phyloP scores from a whole-genome alignment of 37 sponge, comb jelly and placozoan species.

The Diacarnus erythraeanus region DNA sequence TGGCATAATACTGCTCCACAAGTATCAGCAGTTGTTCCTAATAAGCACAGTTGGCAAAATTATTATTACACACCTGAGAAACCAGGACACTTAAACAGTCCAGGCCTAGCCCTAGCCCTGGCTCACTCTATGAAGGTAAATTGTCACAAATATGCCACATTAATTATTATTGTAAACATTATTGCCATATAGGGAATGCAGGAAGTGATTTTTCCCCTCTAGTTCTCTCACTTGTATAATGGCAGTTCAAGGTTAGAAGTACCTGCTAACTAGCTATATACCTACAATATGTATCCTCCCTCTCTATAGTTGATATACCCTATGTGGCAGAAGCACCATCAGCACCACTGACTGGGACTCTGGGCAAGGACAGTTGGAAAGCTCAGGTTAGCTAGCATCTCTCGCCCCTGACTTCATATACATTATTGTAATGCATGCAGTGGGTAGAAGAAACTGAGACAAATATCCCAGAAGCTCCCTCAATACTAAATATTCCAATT shows the following conservation, averaged over 20 bases:
- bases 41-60: background rate
- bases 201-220: background rate
- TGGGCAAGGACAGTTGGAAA: slow-evolving; percentile 28
- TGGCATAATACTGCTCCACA: slow-evolving; percentile 51
- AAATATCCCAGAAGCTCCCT: slow-evolving; percentile 10
- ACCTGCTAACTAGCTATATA: too few relatives aligned
- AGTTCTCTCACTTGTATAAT: background rate
- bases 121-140: too few relatives aligned
- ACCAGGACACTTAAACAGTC: background rate
- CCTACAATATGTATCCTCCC: too few relatives aligned
- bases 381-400: slow-evolving; percentile 21
- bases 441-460: background rate
- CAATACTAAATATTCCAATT: slow-evolving; percentile 18
- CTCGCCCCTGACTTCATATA: background rate
- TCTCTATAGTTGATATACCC: background rate
- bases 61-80: background rate
- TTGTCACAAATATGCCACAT: too few relatives aligned
- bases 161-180: background rate
- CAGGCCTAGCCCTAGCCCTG: background rate
- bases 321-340: background rate
- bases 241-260: background rate
- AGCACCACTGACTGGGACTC: background rate
- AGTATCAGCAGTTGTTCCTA: slow-evolving; percentile 26
- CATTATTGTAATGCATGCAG: background rate
- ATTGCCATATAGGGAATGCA: background rate